Conservation (phyloP, 2,888 invertebrate species). For the Andrena bucephala region DNA sequence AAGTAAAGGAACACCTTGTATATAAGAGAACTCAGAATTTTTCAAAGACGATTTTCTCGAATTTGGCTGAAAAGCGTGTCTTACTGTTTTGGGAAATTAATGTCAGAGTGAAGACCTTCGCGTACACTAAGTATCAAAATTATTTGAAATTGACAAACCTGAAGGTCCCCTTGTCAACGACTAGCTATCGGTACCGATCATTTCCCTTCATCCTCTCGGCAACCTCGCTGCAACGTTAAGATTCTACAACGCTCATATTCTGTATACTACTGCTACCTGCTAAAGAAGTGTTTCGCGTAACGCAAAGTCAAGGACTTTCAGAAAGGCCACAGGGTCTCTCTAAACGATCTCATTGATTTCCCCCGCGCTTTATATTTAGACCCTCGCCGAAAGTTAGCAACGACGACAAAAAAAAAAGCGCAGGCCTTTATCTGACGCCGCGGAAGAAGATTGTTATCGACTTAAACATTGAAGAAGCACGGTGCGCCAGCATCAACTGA, state of each 20-base stretch:
- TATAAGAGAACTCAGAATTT: too few species aligned
- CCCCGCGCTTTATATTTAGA: conserved; percentile 32
- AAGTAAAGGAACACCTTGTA: too few species aligned
- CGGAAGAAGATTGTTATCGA: conserved; percentile 46
- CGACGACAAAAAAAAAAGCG: conserved; percentile 33
- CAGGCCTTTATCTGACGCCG: conserved; percentile 31
- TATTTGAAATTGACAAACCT: too few species aligned
- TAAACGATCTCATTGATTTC: conserved; percentile 24
- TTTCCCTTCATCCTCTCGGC: neutral
- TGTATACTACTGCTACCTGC: neutral
- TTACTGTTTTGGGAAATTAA: too few species aligned
- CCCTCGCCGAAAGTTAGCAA: conserved; percentile 38
- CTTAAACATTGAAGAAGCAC: conserved; percentile 57
- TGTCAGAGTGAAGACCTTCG: too few species aligned
- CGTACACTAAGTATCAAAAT: too few species aligned
- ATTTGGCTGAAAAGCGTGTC: too few species aligned
- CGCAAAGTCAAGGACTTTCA: neutral
- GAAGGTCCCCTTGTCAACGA: too few species aligned
- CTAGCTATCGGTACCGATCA: neutral
- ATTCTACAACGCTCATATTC: neutral
- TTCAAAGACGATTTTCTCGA: too few species aligned
- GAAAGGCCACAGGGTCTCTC: neutral
- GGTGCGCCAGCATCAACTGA: conserved; percentile 53
- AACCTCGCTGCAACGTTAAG: neutral
- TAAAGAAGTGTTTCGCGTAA: neutral